Base-by-base conservation (phyloP, 2,113 vertebrate genomes). In the Indri indri region DNA sequence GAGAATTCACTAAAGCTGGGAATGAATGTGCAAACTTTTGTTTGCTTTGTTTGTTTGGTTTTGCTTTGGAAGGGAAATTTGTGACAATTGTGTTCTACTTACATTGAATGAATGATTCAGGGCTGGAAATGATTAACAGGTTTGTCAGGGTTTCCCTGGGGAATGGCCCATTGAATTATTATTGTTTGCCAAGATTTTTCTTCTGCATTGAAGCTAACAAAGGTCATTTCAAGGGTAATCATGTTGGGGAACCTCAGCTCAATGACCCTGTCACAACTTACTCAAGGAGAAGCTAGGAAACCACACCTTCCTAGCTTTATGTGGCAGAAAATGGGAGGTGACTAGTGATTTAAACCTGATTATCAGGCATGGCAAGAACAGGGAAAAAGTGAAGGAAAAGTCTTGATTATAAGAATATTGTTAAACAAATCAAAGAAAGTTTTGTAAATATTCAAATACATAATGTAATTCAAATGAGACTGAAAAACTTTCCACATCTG, bases 391-490 rank as follows among this genome's bases (percentile, higher is more conserved):
- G 30, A 92, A 90, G 47, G 76, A 90, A 97, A 92, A 92, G n/a
- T 18, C 70, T 92, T 87, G 81, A 87, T 84, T 87, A 83, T 32
- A 87, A 84, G 71, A 95, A 87, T 80, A 94, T 84, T 95, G 63
- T 88, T 92, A 47, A 90, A 97, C 65, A 97, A 95, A 87, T 94
- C 14, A 92, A 94, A 90, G 74, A 27, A 94, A 80, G 71, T 95
- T 91, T 94, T 97, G 2, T 76, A 83, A 94, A 68, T 40, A 63
- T 83, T 90, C 14, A 95, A 87, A 96, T 90, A 82, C 12, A 76
- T 88, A 74, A 94, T 88, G 22, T 90, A 88, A 57, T 74, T 76
- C 25, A 94, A 94, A 84, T 92, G 70, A 90, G 57, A 92, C 40
- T 83, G 83, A 94, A 82, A 54, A 92, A 68, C 68, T 95, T 90